A percentile compares a stretch with the other conserved stretches of the same genome.
Conservation (phyloP, 2,888 invertebrate genomes). For the Harpalus rufipes region DNA sequence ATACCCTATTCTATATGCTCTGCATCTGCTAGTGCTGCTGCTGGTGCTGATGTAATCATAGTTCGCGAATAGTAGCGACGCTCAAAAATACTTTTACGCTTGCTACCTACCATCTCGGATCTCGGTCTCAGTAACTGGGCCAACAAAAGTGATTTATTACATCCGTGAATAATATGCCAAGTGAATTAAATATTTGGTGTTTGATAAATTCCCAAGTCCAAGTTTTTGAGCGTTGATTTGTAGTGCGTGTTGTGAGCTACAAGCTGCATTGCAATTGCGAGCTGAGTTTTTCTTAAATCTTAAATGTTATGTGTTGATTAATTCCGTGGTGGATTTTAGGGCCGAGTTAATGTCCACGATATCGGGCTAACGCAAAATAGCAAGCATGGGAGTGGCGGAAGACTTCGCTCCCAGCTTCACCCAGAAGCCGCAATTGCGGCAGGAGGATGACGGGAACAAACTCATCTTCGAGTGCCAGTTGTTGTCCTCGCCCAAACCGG, state of each 20-base stretch:
- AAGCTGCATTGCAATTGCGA: background rate
- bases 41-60: conserved; percentile 69
- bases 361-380: conserved; percentile 73
- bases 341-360: conserved; percentile 76
- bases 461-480: conserved; percentile 96
- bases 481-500: conserved; percentile 91
- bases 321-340: conserved; percentile 71
- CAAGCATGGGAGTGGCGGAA: conserved; percentile 90
- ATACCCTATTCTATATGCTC: conserved; percentile 7
- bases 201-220: conserved; percentile 25
- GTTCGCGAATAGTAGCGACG: conserved; percentile 69
- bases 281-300: background rate
- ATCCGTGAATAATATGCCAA: conserved; percentile 49
- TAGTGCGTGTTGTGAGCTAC: conserved; percentile 14
- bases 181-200: conserved; percentile 61
- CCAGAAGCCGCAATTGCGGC: conserved; percentile 97
- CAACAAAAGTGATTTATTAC: conserved; percentile 70
- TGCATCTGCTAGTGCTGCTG: background rate
- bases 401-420: conserved; percentile 99
- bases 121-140: conserved; percentile 68
- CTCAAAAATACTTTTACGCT: conserved; percentile 69
- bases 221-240: conserved; percentile 8
- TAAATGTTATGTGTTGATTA: conserved; percentile 13
- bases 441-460: conserved; percentile 97
- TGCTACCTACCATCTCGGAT: background rate